Evolutionary conservation across 2,888 invertebrate genomes (phyloP).

Genomic region (Exephanes ischioxanthus): DNA sequence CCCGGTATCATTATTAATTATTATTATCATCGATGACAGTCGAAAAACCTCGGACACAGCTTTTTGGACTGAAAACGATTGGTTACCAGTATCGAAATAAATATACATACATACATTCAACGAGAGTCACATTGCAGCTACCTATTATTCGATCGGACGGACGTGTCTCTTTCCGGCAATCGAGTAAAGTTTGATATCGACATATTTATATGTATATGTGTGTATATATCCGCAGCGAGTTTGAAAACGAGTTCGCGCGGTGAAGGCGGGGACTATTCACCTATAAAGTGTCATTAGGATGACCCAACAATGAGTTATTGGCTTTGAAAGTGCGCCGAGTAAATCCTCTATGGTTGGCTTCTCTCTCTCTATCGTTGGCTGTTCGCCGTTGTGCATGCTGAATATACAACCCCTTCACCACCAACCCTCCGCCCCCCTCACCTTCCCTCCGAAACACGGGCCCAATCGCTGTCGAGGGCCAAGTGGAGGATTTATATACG

Average conservation of each 20-base stretch:
- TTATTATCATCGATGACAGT: slow-evolving; percentile 49
- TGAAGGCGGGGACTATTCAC: slow-evolving; percentile 61
- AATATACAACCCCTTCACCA: slow-evolving; percentile 20
- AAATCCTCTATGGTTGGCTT: slow-evolving; percentile 81
- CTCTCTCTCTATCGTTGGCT: slow-evolving; percentile 71
- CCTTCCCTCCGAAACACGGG: slow-evolving; percentile 28
- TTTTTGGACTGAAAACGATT: not conserved
- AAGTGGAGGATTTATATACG: slow-evolving; percentile 77
- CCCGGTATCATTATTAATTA: slow-evolving; percentile 41
- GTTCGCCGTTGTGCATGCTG: slow-evolving; percentile 23
- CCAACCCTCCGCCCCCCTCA: not conserved
- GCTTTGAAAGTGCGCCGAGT: slow-evolving; percentile 80
- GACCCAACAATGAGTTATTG: slow-evolving; percentile 82
- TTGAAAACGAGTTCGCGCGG: slow-evolving; percentile 40
- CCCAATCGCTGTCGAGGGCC: slow-evolving; percentile 76
- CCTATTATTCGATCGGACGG: slow-evolving; percentile 21
- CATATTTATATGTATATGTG: slow-evolving; percentile 42
- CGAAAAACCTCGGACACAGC: slow-evolving; percentile 11
- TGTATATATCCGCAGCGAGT: slow-evolving; percentile 23
- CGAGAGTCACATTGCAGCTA: slow-evolving; percentile 14
- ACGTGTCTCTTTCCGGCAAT: slow-evolving; percentile 62
- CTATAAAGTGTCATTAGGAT: slow-evolving; percentile 81
- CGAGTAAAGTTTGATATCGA: slow-evolving; percentile 68
- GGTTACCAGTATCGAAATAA: not conserved
- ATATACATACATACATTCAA: slow-evolving; percentile 11